Evolutionary conservation across 2,888 invertebrate species (phyloP).

Genomic region (Norana najaformis): DNA sequence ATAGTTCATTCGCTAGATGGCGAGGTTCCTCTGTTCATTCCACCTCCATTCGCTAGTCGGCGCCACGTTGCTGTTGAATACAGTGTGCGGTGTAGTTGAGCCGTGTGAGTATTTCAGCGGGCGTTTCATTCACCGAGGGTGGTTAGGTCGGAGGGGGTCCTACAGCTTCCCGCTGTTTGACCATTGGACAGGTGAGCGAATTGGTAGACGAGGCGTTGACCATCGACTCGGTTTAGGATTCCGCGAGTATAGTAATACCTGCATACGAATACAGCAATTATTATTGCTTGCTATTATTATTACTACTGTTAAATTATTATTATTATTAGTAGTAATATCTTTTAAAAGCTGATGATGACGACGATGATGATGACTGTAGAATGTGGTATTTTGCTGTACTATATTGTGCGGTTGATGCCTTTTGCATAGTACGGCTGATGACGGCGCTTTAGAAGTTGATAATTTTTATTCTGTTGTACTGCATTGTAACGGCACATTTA

Average conservation of each 20-base stretch:
- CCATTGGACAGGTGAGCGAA: conserved; percentile 90
- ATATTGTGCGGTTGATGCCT: too few species aligned
- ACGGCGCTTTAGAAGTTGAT: too few species aligned
- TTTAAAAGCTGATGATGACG: too few species aligned
- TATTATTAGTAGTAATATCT: background rate
- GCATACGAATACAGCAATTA: conserved; percentile 24
- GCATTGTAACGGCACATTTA: too few species aligned
- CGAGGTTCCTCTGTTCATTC: background rate
- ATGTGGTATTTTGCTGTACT: too few species aligned
- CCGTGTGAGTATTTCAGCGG: background rate
- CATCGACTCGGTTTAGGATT: conserved; percentile 97
- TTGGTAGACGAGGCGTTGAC: conserved; percentile 96
- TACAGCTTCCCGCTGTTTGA: background rate
- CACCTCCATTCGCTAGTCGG: background rate
- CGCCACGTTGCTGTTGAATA: background rate
- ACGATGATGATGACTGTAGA: too few species aligned
- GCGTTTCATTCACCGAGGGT: background rate
- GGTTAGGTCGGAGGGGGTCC: background rate
- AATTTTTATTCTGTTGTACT: too few species aligned
- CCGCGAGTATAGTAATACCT: conserved; percentile 97
- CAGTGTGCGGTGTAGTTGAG: background rate
- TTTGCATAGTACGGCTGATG: too few species aligned
- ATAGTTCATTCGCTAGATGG: background rate
- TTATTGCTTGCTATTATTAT: conserved; percentile 30
- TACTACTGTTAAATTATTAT: background rate